Evolutionary conservation across 2,888 invertebrate species (phyloP), one percentile per base, ranked within the genome.

Genomic region (Apotomis betuletana): DNA sequence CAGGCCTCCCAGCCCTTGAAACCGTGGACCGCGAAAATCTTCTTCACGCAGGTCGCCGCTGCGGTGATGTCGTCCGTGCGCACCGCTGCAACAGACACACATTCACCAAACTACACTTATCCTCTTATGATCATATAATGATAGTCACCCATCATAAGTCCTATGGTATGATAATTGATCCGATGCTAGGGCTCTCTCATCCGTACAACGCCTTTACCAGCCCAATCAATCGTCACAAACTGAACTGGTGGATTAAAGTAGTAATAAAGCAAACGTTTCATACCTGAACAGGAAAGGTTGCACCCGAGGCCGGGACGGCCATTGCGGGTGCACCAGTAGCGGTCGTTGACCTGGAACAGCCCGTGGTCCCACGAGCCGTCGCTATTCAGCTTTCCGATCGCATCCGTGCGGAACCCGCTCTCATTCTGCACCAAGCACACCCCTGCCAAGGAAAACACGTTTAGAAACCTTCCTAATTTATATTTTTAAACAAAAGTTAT

Each of bases 391-490:
- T 63, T 82, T 3, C 90, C 89, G 41, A 86, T 80, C 13, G 83
- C 85, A 63, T 83, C 81, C 0, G 93, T 91, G 71, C 89, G 87
- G 41, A 88, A 83, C 0, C 80, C 78, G 74, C 91, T 91, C 77
- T 91, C 92, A 8, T 83, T 81, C 76, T 89, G 84, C 5, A 87
- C 85, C 52, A 92, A 75, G 72, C 92, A 92, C 9, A 91, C 81
- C 92, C 92, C 85, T 86, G 69, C n/a, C 12, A 73, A 67, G 4
- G 6, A 13, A n/a, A 44, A 5, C 5, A 44, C 44, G 5, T 44
- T 44, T 44, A 44, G 44, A 44, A 44, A 44, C 5, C n/a, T n/a
- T n/a, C n/a, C n/a, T n/a, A n/a, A n/a, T n/a, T n/a, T n/a, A n/a
- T n/a, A n/a, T n/a, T n/a, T n/a, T n/a, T n/a, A n/a, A n/a, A n/a